phyloP scores from a whole-genome alignment of 2,797 vertebrate genomes.

The Phoeniculus purpureus region DNA sequence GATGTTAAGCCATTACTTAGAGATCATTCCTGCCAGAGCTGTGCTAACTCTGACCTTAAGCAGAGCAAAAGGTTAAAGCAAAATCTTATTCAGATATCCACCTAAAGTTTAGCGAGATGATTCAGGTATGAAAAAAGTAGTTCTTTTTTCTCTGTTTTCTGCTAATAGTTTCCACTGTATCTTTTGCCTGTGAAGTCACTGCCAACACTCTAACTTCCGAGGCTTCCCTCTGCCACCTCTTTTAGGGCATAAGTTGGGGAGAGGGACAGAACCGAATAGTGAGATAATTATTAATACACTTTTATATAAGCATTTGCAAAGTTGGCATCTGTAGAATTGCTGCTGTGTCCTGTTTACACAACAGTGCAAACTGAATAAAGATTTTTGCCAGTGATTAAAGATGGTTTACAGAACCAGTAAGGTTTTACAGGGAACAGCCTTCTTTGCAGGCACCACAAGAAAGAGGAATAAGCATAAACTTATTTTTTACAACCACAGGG shows the following conservation, averaged over 20 bases:
- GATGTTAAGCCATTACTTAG: not conserved
- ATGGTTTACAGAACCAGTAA: not conserved
- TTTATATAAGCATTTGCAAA: not conserved
- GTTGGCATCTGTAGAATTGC: not conserved
- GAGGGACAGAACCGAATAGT: not conserved
- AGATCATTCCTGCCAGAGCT: not conserved
- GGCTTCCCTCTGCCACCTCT: not conserved
- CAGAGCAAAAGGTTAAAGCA: too few relatives aligned
- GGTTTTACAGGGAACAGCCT: rapidly evolving
- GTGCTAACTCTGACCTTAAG: not conserved
- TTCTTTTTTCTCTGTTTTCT: not conserved
- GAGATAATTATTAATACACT: not conserved
- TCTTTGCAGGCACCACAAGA: not conserved
- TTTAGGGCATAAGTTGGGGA: not conserved
- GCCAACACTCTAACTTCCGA: not conserved
- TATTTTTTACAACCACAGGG: not conserved
- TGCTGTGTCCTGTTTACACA: not conserved
- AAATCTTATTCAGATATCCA: not conserved
- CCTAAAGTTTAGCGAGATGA: not conserved
- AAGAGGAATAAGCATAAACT: not conserved
- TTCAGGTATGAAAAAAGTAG: not conserved
- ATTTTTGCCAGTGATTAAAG: not conserved
- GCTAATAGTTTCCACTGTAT: not conserved
- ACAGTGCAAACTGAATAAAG: not conserved
- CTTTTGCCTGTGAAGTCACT: not conserved